A percentile compares a stretch with the other conserved stretches of the same genome.
These are phyloP conservation scores for Abscondita cerata DNA, from an alignment of 2,888 invertebrate species.

Conservation along the genomic window DNA sequence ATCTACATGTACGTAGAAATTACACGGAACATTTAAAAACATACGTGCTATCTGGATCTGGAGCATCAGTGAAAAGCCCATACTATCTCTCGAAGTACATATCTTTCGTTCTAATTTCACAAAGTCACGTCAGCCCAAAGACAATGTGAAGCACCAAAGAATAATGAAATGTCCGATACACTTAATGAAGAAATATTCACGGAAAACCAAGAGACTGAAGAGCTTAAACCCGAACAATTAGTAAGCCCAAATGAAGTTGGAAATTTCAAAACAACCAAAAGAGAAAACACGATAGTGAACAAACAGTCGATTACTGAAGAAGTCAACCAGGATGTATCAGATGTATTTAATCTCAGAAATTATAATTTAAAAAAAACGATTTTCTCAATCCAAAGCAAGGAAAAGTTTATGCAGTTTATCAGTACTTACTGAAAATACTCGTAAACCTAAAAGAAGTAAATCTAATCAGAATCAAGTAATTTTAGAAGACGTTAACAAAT, in stretches of 20 bases:
- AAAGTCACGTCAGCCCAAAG: not conserved
- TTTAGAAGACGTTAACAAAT: not conserved
- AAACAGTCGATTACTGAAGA: not conserved
- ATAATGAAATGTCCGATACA: too few species aligned
- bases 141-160: too few species aligned
- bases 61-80: not conserved
- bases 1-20: too few species aligned
- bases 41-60: too few species aligned
- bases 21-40: not conserved
- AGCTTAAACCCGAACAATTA: not conserved
- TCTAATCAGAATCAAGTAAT: too few species aligned
- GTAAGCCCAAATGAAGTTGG: too few species aligned
- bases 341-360: not conserved
- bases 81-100: too few species aligned
- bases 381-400: not conserved
- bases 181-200: too few species aligned
- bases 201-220: not conserved
- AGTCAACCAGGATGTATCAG: not conserved
- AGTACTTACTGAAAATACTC: too few species aligned
- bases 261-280: too few species aligned
- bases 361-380: not conserved
- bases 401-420: not conserved
- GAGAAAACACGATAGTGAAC: too few species aligned
- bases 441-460: too few species aligned
- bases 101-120: not conserved